Evolutionary conservation across 2,888 invertebrate species (phyloP).

Genomic region (Andrena marginata): DNA sequence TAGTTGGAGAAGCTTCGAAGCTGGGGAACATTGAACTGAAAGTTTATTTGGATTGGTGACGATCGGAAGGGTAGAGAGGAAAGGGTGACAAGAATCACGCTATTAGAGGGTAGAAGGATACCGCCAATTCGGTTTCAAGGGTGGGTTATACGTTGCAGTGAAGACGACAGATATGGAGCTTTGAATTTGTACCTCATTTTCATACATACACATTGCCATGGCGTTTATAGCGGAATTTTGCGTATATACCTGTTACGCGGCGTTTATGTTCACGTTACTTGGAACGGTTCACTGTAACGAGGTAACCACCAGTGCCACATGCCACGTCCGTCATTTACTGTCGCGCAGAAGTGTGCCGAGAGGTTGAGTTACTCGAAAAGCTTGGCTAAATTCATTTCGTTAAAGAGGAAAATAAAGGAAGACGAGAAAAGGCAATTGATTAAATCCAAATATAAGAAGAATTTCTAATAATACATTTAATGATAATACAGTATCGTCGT

Average conservation of each 20-base stretch:
- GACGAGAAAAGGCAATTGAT: neutral
- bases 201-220: constrained; percentile 76
- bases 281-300: neutral
- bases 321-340: no score
- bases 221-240: constrained; percentile 67
- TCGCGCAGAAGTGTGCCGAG: no score
- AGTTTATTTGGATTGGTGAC: neutral
- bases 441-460: neutral
- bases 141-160: constrained; percentile 74
- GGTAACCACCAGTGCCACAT: neutral
- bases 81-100: constrained; percentile 40
- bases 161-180: constrained; percentile 79
- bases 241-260: constrained; percentile 40
- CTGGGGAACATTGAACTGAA: no score
- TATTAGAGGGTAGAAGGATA: constrained; percentile 56
- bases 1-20: no score
- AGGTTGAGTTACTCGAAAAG: no score
- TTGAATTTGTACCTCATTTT: constrained; percentile 78
- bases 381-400: no score
- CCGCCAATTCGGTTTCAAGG: constrained; percentile 51
- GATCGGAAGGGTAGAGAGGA: constrained; percentile 8
- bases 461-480: neutral
- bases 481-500: neutral
- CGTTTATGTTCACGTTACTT: constrained; percentile 13
- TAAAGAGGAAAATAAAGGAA: neutral